Evolutionary conservation across 2,113 vertebrate species (phyloP).

Genomic region (Sceloporus undulatus): DNA sequence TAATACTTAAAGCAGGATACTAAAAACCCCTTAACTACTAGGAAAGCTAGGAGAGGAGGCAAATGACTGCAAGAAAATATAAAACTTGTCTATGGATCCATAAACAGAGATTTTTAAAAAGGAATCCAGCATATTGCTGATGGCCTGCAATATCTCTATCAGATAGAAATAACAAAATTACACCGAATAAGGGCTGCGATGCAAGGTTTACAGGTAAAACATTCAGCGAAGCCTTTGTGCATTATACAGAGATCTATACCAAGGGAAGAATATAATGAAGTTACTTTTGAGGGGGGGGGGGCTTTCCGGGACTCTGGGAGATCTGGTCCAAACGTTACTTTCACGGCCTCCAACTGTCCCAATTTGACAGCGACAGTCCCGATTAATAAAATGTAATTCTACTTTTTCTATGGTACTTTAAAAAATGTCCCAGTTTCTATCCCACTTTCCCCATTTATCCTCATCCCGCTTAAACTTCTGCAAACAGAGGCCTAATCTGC

Average conservation of each 20-base stretch:
- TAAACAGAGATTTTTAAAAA: not conserved
- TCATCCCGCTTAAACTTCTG: too few relatives aligned
- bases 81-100: not conserved
- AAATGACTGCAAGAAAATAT: not conserved
- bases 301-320: too few relatives aligned
- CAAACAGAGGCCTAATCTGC: too few relatives aligned
- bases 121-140: not conserved
- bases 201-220: not conserved
- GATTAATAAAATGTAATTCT: too few relatives aligned
- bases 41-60: slow-evolving; percentile 40
- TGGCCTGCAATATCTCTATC: not conserved
- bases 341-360: too few relatives aligned
- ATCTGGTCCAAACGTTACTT: too few relatives aligned
- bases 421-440: too few relatives aligned
- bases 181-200: not conserved
- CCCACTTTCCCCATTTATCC: too few relatives aligned
- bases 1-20: slow-evolving; percentile 37
- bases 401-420: too few relatives aligned
- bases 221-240: not conserved
- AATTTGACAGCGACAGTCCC: too few relatives aligned
- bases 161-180: not conserved
- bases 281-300: too few relatives aligned
- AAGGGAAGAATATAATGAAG: too few relatives aligned
- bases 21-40: slow-evolving; percentile 59
- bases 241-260: not conserved